phyloP scores from a whole-genome alignment of 1,140 invertebrate species.

The Nixonia krombeini region DNA sequence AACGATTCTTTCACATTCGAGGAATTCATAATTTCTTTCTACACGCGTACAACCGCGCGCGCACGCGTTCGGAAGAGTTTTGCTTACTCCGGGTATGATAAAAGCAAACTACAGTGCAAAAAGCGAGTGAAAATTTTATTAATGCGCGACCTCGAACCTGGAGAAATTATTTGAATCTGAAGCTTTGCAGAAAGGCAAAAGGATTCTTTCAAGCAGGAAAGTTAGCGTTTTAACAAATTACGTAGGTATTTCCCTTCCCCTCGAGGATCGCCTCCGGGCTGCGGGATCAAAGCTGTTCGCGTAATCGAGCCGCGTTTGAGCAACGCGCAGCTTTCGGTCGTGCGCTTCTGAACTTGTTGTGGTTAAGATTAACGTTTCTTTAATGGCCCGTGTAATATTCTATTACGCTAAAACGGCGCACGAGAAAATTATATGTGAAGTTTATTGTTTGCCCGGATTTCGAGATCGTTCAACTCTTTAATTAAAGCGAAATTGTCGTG shows the following conservation, averaged over 20 bases:
- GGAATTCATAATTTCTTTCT: too few relatives aligned
- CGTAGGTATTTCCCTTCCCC: slow-evolving; percentile 30
- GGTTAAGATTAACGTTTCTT: slow-evolving; percentile 71
- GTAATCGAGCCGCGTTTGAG: slow-evolving; percentile 60
- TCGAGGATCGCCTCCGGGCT: slow-evolving; percentile 36
- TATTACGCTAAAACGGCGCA: slow-evolving; percentile 53
- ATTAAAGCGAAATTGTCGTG: neutral
- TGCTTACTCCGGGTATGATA: too few relatives aligned
- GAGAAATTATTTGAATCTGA: neutral
- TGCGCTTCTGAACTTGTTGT: slow-evolving; percentile 66
- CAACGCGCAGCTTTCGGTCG: slow-evolving; percentile 45
- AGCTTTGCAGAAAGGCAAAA: slow-evolving; percentile 29
- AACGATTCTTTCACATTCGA: too few relatives aligned
- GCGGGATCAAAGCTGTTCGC: slow-evolving; percentile 60
- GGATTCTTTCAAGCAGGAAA: slow-evolving; percentile 49
- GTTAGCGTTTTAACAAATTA: slow-evolving; percentile 69
- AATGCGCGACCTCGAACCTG: neutral
- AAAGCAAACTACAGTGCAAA: too few relatives aligned
- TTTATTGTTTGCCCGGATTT: neutral
- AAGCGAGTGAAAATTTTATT: too few relatives aligned
- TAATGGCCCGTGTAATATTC: slow-evolving; percentile 72
- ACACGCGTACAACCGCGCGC: too few relatives aligned
- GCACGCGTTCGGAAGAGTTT: too few relatives aligned
- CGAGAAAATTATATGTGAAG: neutral
- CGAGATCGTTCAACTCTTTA: neutral